Evolutionary conservation across 2,888 invertebrate species (phyloP).

Genomic region (Cheilosia soror): DNA sequence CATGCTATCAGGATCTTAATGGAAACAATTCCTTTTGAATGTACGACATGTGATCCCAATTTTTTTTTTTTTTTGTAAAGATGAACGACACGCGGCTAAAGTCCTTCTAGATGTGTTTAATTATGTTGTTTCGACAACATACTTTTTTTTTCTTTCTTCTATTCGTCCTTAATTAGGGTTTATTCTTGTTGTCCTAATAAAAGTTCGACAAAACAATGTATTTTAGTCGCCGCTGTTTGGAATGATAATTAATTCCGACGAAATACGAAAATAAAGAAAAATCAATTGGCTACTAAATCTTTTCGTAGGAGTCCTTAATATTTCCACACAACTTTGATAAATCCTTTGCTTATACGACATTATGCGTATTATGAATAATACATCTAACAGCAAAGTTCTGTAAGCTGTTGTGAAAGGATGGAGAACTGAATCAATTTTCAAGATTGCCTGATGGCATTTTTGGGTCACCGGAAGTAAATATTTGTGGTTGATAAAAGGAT

Average conservation of each 20-base stretch:
- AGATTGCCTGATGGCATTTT: slow-evolving; percentile 19
- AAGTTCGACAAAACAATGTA: slow-evolving; percentile 20
- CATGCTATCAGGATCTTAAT: slow-evolving; percentile 6
- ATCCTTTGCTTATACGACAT: slow-evolving; percentile 47
- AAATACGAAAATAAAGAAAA: not conserved
- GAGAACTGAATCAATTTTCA: slow-evolving; percentile 11
- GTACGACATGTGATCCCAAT: slow-evolving; percentile 37
- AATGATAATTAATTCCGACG: slow-evolving; percentile 47
- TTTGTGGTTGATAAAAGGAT: slow-evolving; percentile 12
- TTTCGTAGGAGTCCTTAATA: slow-evolving; percentile 2
- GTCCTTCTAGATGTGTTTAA: slow-evolving; percentile 35
- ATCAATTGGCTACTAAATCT: slow-evolving; percentile 28
- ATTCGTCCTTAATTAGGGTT: slow-evolving; percentile 31
- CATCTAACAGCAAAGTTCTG: slow-evolving; percentile 30
- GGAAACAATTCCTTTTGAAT: slow-evolving; percentile 14
- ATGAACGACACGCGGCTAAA: slow-evolving; percentile 11
- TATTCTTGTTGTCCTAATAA: slow-evolving; percentile 33
- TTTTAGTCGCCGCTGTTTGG: slow-evolving; percentile 6
- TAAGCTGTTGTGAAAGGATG: not conserved
- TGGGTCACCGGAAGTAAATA: slow-evolving; percentile 45
- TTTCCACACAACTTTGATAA: slow-evolving; percentile 38
- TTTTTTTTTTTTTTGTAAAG: not conserved
- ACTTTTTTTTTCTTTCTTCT: not conserved
- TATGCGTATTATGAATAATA: slow-evolving; percentile 31
- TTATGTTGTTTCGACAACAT: slow-evolving; percentile 16